phyloP scores from a whole-genome alignment of 2,888 invertebrate species.

The Byasa hedistus region DNA sequence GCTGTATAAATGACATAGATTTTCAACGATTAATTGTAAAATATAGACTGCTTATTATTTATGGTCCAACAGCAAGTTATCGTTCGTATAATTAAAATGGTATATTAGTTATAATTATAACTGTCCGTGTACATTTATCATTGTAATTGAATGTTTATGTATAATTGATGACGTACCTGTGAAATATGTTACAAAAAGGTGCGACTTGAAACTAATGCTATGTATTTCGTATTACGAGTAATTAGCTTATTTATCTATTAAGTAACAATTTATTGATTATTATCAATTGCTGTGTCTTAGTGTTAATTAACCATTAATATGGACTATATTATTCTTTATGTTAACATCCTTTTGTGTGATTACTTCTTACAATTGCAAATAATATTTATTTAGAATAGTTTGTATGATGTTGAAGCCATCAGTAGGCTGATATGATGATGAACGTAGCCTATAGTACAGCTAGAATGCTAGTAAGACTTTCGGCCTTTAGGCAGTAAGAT shows the following conservation, averaged over 20 bases:
- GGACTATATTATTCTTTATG: too few relatives aligned
- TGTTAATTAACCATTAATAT: too few relatives aligned
- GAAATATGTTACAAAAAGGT: background rate
- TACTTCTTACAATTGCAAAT: too few relatives aligned
- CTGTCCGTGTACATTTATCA: slow-evolving; percentile 21
- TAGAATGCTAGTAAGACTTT: too few relatives aligned
- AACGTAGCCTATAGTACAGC: too few relatives aligned
- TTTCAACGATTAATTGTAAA: background rate
- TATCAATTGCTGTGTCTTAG: too few relatives aligned
- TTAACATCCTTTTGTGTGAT: too few relatives aligned
- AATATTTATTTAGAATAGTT: too few relatives aligned
- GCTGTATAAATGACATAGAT: background rate
- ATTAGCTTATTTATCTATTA: background rate
- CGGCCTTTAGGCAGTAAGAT: too few relatives aligned
- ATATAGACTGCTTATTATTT: background rate
- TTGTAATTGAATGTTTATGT: slow-evolving; percentile 22
- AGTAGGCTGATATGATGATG: too few relatives aligned
- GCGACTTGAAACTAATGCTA: background rate
- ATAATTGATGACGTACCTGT: slow-evolving; percentile 8
- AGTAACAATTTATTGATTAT: too few relatives aligned
- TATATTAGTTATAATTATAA: slow-evolving; percentile 15
- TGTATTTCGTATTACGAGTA: background rate
- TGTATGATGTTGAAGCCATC: too few relatives aligned
- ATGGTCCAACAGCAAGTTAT: background rate
- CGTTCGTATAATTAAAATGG: slow-evolving; percentile 2